Conservation (phyloP, 2,888 invertebrate species). For the Aplocera efformata region DNA sequence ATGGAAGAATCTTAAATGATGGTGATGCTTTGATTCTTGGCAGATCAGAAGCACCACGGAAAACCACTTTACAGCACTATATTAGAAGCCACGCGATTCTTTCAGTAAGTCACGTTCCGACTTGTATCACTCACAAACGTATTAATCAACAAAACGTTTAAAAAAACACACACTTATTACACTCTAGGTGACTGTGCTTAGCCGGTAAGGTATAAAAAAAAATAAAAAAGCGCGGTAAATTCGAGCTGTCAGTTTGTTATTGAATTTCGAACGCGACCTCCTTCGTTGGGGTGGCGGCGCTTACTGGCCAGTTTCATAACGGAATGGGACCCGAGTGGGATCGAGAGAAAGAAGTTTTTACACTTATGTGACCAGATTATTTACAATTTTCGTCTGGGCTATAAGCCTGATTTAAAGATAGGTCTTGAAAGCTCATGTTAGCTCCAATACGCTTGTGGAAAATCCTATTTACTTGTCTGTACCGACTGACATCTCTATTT, state of each 20-base stretch:
- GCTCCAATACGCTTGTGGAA: too few species aligned
- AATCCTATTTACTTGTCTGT: too few species aligned
- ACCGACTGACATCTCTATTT: too few species aligned
- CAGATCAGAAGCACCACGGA: constrained; percentile 7
- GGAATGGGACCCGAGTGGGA: constrained; percentile 22
- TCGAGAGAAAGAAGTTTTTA: neutral
- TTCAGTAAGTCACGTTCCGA: constrained; percentile 23
- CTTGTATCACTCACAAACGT: constrained; percentile 6
- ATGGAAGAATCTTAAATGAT: too few species aligned
- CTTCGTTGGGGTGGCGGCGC: constrained; percentile 28
- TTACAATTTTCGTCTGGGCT: constrained; percentile 5
- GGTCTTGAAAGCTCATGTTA: too few species aligned
- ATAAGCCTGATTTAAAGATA: too few species aligned
- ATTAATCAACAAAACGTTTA: neutral
- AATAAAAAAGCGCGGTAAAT: constrained; percentile 32
- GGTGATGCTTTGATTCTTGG: too few species aligned
- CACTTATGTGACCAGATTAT: constrained; percentile 1
- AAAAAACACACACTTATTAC: neutral
- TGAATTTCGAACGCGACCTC: constrained; percentile 31
- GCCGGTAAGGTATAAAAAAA: constrained; percentile 8
- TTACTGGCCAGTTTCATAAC: constrained; percentile 29
- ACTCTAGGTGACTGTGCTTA: constrained; percentile 1
- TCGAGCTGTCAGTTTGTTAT: constrained; percentile 28
- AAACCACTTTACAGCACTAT: constrained; percentile 11
- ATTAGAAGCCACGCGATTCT: constrained; percentile 14